Conservation (phyloP, 92 coral and sea anemone species). For the Porites evermanni region DNA sequence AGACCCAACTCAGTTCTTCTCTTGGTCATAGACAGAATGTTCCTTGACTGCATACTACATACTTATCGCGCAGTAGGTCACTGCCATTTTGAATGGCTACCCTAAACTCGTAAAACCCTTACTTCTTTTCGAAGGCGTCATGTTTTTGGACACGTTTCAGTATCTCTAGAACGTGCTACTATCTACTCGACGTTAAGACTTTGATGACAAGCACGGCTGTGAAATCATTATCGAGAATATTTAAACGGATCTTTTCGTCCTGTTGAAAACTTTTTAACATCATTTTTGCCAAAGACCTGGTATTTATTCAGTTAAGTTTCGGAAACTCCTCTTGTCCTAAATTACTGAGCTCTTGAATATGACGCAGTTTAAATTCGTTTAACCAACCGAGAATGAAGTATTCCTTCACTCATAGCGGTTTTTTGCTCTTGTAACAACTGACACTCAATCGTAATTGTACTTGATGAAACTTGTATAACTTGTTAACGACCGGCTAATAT, state of each 20-base stretch:
- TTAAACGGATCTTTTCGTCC: neutral
- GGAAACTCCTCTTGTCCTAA: neutral
- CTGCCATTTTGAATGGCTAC: no score
- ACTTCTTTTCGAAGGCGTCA: neutral
- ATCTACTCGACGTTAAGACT: neutral
- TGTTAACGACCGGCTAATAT: neutral
- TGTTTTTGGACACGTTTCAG: neutral
- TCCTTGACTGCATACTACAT: no score
- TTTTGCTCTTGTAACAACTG: neutral
- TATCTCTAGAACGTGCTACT: neutral
- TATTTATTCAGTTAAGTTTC: neutral
- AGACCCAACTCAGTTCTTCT: no score
- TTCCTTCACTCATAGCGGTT: neutral
- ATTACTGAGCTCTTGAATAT: neutral
- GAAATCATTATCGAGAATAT: neutral
- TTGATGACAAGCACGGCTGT: neutral
- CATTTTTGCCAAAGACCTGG: neutral
- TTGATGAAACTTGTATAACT: neutral
- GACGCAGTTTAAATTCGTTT: neutral
- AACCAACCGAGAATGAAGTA: neutral
- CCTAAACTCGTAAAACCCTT: neutral
- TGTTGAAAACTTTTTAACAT: neutral
- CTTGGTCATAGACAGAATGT: no score
- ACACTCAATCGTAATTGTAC: neutral
- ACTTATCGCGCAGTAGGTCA: no score